A percentile compares a stretch with the other conserved stretches of the same genome.
These are phyloP conservation scores for Valencia hispanica DNA, from an alignment of 2,797 vertebrate genomes.

Conservation along the genomic window DNA sequence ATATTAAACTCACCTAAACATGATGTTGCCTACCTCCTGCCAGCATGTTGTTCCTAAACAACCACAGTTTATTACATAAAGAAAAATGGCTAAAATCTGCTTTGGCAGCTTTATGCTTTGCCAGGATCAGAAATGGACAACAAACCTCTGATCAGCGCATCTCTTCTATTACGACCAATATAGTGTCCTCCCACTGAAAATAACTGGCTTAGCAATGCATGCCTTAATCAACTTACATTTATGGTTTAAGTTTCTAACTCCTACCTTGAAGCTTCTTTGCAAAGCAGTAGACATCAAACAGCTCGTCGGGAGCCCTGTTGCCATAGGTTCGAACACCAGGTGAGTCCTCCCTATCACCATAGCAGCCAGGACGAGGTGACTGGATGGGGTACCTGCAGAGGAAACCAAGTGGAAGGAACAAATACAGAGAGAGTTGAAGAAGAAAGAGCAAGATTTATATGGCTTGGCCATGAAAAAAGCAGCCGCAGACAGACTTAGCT, in stretches of 20 bases:
- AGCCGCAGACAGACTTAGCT: conserved; percentile 35
- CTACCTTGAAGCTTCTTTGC: conserved; percentile 86
- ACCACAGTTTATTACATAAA: neutral
- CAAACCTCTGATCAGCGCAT: neutral
- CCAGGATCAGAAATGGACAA: neutral
- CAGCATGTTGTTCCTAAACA: neutral
- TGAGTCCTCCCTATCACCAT: conserved; percentile 92
- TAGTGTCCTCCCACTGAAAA: neutral
- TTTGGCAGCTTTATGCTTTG: neutral
- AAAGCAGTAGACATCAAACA: conserved; percentile 96
- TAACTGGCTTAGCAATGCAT: neutral
- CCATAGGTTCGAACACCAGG: conserved; percentile 96
- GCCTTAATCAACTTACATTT: conserved; percentile 50
- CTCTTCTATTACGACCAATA: neutral
- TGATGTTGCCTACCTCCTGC: neutral
- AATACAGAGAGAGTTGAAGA: conserved; percentile 16
- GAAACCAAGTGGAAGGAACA: conserved; percentile 22
- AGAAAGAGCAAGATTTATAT: conserved; percentile 35
- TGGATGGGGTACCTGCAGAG: conserved; percentile 91
- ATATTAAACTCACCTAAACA: neutral
- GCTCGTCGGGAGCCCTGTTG: conserved; percentile 82
- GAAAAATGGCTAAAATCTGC: neutral
- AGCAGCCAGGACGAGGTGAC: conserved; percentile 94
- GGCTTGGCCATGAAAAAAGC: conserved; percentile 31
- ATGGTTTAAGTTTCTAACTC: conserved; percentile 23